These are phyloP conservation scores for Aelia acuminata DNA, from an alignment of 2,888 invertebrate species.

Conservation along the genomic window DNA sequence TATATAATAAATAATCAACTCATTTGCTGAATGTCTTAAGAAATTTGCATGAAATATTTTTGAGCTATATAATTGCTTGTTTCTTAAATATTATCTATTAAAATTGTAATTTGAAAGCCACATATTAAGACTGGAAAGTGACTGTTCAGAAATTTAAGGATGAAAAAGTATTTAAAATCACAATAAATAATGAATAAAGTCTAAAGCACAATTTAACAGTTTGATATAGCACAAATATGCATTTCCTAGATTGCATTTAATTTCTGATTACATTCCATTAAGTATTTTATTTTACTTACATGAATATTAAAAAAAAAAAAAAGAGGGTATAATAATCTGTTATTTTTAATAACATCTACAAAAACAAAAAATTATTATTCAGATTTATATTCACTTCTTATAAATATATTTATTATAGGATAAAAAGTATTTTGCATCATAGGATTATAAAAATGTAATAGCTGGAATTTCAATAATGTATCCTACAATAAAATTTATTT, in stretches of 20 bases:
- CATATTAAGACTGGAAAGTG: constrained; percentile 17
- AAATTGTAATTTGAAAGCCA: not conserved
- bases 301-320: not conserved
- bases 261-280: constrained; percentile 50
- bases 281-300: constrained; percentile 34
- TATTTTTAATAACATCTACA: not conserved
- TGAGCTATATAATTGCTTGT: not conserved
- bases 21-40: constrained; percentile 2
- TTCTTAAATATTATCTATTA: not conserved
- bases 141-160: not conserved
- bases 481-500: not conserved
- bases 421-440: not conserved
- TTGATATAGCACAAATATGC: constrained; percentile 45
- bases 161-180: constrained; percentile 36
- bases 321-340: not conserved
- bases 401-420: not conserved
- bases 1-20: constrained; percentile 16
- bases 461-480: not conserved
- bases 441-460: not conserved
- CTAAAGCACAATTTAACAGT: constrained; percentile 38
- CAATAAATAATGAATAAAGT: constrained; percentile 43
- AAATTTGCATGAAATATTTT: not conserved
- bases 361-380: not conserved
- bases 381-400: not conserved
- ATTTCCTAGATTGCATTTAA: constrained; percentile 55